phyloP scores from a whole-genome alignment of 2,888 invertebrate species.

The Agonopterix arenella region DNA sequence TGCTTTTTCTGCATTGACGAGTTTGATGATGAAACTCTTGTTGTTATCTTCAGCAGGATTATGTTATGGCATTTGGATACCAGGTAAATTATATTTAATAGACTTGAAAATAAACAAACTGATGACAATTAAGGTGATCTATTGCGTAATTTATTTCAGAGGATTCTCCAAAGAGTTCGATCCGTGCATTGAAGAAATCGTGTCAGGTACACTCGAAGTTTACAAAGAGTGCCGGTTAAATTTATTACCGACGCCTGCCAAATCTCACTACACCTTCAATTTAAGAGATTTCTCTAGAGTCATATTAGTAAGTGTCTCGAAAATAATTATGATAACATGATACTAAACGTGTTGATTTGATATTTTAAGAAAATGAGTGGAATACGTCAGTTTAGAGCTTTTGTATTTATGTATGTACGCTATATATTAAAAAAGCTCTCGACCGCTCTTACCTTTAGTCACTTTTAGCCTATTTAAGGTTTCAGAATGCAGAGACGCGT shows the following conservation, averaged over 20 bases:
- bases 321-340: too few relatives aligned
- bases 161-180: constrained; percentile 97
- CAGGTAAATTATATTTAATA: constrained; percentile 24
- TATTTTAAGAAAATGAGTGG: too few relatives aligned
- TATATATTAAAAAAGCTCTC: too few relatives aligned
- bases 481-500: too few relatives aligned
- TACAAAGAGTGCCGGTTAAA: constrained; percentile 90
- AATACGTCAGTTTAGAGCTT: too few relatives aligned
- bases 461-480: too few relatives aligned
- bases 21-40: constrained; percentile 90
- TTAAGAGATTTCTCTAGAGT: constrained; percentile 95
- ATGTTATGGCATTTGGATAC: constrained; percentile 97
- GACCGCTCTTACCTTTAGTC: too few relatives aligned
- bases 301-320: constrained; percentile 78
- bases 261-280: constrained; percentile 97
- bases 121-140: too few relatives aligned
- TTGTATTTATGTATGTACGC: too few relatives aligned
- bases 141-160: constrained; percentile 58
- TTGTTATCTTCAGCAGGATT: constrained; percentile 91
- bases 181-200: constrained; percentile 93
- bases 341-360: too few relatives aligned
- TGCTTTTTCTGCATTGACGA: constrained; percentile 91
- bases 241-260: constrained; percentile 93
- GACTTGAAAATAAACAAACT: too few relatives aligned
- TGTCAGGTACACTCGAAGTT: constrained; percentile 89